Base-by-base conservation (phyloP, 2,888 invertebrate species). In the Dryobotodes eremita region DNA sequence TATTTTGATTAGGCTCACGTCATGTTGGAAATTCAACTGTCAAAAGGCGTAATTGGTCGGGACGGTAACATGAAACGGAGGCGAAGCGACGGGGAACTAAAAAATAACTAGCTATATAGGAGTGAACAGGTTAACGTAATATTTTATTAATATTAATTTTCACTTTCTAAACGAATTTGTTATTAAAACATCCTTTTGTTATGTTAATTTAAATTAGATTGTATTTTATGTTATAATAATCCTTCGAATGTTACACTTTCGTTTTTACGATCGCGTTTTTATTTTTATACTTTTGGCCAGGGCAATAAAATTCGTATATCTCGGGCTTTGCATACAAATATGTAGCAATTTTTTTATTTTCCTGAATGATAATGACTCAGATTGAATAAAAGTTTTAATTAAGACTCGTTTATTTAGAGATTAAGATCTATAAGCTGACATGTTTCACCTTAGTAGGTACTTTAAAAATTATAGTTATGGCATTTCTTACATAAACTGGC, bases 1-100 rank as follows among this genome's bases (percentile, higher is more conserved):
- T 97, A 96, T 97, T 97, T 97, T 97, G 97, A 97, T 97, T 97
- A 97, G 97, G 97, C 97, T 97, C 96, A 96, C 95, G 97, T 97
- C 97, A 96, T 96, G 96, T 97, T 94, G 94, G 95, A 96, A 96
- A 96, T 96, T 97, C 95, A 97, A 95, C 97, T 97, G 97, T 97
- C 97, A 96, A 94, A 96, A 96, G 77, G 92, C 94, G 94, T 97
- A 97, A 97, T 97, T 97, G 97, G 97, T 96, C 94, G 93, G 86
- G 91, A 88, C 89, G 91, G 94, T 92, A 93, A 93, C 91, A 91
- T 87, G 80, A 88, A 91, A 92, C 92, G 92, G 93, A 92, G 92
- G 87, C 89, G 85, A 76, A 85, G 87, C 89, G 85, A 76, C 85
- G 80, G 76, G 84, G 85, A 77, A 86, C 82, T 85, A 88, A 85